Evolutionary conservation across 2,888 invertebrate genomes (phyloP).

Genomic region (Yponomeuta malinellus): DNA sequence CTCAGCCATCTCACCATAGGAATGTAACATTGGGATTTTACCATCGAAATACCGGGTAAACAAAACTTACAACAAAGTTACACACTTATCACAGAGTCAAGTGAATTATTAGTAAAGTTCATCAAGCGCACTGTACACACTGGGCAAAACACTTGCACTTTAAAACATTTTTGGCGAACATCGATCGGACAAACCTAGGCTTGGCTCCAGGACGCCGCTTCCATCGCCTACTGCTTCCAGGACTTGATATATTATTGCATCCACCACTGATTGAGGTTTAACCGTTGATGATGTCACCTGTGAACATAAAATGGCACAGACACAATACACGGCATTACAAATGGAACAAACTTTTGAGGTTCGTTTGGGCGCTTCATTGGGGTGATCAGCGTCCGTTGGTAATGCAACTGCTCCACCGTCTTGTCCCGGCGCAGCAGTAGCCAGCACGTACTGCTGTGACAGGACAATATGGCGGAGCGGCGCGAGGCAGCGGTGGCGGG

Average conservation of each 20-base stretch:
- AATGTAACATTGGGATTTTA: background rate
- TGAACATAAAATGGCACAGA: conserved; percentile 31
- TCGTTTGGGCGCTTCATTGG: background rate
- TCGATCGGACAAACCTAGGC: conserved; percentile 23
- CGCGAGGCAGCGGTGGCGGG: conserved; percentile 52
- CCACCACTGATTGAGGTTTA: background rate
- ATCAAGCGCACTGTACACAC: background rate
- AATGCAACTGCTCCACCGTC: conserved; percentile 52
- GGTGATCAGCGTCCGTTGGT: conserved; percentile 24
- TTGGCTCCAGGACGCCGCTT: conserved; percentile 1
- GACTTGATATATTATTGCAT: background rate
- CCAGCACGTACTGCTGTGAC: conserved; percentile 94
- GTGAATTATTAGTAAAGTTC: background rate
- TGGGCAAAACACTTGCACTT: conserved; percentile 21
- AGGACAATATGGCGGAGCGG: conserved; percentile 94
- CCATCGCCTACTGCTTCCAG: background rate
- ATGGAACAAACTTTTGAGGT: conserved; percentile 17
- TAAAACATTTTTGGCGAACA: conserved; percentile 21
- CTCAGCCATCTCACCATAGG: conserved; percentile 19
- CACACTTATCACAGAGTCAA: background rate
- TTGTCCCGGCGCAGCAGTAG: conserved; percentile 97
- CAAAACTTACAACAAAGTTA: too few relatives aligned
- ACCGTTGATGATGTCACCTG: conserved; percentile 27
- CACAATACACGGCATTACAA: conserved; percentile 19
- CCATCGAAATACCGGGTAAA: too few relatives aligned